A percentile compares a stretch with the other conserved stretches of the same genome.
phyloP scores from a whole-genome alignment of 1,140 invertebrate genomes.

The Pseudomyrmex gracilis region DNA sequence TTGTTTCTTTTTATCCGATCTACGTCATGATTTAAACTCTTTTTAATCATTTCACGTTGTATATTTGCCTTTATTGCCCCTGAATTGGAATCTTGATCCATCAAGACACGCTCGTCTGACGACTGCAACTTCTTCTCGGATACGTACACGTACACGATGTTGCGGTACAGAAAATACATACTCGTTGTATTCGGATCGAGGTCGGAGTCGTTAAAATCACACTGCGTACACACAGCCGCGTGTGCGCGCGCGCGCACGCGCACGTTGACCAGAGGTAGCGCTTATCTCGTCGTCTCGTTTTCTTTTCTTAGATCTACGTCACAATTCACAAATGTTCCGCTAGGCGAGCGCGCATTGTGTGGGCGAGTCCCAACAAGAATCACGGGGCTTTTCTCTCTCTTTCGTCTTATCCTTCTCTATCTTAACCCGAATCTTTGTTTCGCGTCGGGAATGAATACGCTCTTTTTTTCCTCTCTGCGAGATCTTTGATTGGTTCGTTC shows the following conservation, averaged over 20 bases:
- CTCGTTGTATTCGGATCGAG: constrained; percentile 45
- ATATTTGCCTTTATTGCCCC: constrained; percentile 26
- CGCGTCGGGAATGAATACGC: not conserved
- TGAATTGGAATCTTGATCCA: constrained; percentile 13
- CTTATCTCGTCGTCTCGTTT: constrained; percentile 27
- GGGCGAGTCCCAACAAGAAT: not conserved
- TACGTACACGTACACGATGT: not conserved
- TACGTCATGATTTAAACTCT: not conserved
- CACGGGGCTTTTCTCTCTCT: constrained; percentile 34
- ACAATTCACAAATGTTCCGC: constrained; percentile 53
- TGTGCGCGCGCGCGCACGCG: no score
- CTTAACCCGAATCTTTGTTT: constrained; percentile 21
- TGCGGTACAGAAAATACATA: constrained; percentile 35
- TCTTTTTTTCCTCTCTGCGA: not conserved
- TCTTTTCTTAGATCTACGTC: constrained; percentile 22
- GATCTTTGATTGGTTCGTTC: no score
- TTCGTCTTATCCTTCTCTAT: constrained; percentile 1
- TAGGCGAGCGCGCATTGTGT: constrained; percentile 22
- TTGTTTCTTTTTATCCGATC: not conserved
- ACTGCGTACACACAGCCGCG: constrained; percentile 18
- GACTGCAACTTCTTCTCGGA: constrained; percentile 3
- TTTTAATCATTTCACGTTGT: constrained; percentile 16
- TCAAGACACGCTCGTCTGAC: not conserved
- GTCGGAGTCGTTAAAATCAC: constrained; percentile 58
- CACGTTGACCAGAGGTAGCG: constrained; percentile 9